A percentile compares a stretch with the other conserved stretches of the same genome.
These are phyloP conservation scores for Chrysaora quinquecirrha DNA, from an alignment of 30 jellyfish, hydroid and myxozoan genomes.

Conservation along the genomic window DNA sequence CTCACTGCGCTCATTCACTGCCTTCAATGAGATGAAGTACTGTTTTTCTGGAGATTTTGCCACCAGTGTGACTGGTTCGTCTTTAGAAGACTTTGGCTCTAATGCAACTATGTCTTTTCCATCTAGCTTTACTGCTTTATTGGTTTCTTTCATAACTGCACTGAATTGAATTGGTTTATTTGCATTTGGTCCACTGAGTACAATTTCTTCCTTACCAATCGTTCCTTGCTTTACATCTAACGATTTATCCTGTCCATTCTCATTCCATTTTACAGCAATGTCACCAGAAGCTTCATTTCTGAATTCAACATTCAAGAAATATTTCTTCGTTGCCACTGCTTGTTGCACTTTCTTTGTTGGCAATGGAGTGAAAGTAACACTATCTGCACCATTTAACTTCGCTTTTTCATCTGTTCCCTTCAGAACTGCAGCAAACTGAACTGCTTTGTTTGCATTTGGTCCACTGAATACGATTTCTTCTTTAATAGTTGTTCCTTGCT, in stretches of 20 bases:
- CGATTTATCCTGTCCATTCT: neutral
- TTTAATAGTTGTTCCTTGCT: neutral
- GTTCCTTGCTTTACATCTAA: neutral
- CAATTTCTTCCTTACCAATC: neutral
- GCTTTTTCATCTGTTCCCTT: neutral
- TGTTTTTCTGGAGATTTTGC: too few species aligned
- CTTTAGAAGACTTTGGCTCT: neutral
- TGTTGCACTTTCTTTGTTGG: neutral
- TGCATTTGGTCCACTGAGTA: constrained; percentile 2
- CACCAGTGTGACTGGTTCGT: too few species aligned
- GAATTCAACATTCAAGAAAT: constrained; percentile 8
- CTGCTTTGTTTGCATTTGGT: constrained; percentile 4
- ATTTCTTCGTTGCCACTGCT: constrained; percentile 5
- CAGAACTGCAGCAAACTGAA: neutral
- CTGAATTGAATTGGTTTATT: neutral
- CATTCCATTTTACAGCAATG: constrained; percentile 27
- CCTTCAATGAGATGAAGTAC: too few species aligned
- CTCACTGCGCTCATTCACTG: too few species aligned
- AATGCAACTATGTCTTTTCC: neutral
- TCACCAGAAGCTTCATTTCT: constrained; percentile 19
- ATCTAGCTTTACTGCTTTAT: neutral
- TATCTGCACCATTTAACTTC: neutral
- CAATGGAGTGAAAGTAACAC: neutral
- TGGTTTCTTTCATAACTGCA: neutral
- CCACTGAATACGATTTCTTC: neutral